Percentiles rank a stretch among this genome's conserved stretches.
phyloP scores from a whole-genome alignment of 2,113 vertebrate species.

The Notarius lentiginosus region DNA sequence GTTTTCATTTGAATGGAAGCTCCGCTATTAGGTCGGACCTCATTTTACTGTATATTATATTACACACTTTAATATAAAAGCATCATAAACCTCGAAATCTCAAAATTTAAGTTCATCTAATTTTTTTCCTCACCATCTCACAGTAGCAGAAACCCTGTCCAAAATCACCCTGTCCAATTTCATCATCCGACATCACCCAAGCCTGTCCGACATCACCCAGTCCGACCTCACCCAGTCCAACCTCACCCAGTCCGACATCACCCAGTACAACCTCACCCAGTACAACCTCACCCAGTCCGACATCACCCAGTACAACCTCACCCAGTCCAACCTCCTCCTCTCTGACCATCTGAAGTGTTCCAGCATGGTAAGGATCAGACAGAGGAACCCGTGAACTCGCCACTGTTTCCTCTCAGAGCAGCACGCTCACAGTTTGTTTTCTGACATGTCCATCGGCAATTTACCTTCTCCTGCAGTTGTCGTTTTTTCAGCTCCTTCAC shows the following conservation, averaged over 20 bases:
- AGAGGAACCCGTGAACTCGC: background rate
- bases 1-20: too few relatives aligned
- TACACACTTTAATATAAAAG: slow-evolving; percentile 13
- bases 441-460: background rate
- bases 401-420: background rate
- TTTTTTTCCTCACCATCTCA: background rate
- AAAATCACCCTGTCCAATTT: too few relatives aligned
- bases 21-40: too few relatives aligned
- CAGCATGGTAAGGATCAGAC: background rate
- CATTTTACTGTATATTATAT: background rate
- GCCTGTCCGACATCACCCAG: too few relatives aligned
- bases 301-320: background rate
- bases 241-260: too few relatives aligned
- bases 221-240: too few relatives aligned
- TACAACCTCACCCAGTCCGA: too few relatives aligned
- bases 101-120: too few relatives aligned
- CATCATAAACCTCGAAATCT: too few relatives aligned
- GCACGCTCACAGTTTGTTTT: background rate
- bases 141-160: background rate
- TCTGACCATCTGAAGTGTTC: background rate
- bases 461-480: background rate
- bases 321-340: too few relatives aligned
- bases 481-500: background rate
- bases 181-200: too few relatives aligned
- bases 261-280: background rate